These are phyloP conservation scores for Australoheros scitulus DNA, from an alignment of 2,113 vertebrate genomes.

Conservation along the genomic window DNA sequence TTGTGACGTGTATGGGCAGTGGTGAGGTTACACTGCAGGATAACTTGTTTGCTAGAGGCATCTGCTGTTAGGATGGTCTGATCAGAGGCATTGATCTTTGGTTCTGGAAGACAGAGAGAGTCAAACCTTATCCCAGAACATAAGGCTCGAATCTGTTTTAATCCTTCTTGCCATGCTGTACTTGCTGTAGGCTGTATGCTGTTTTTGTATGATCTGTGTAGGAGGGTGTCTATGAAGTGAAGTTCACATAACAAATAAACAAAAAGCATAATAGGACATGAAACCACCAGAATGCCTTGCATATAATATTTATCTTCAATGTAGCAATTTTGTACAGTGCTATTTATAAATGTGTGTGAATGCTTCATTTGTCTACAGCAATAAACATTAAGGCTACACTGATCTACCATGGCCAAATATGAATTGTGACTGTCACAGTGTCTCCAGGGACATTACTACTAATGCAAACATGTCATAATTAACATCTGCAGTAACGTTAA, in stretches of 20 bases:
- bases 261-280: constrained; percentile 45
- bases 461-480: neutral
- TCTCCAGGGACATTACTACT: neutral
- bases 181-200: constrained; percentile 56
- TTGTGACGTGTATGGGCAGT: constrained; percentile 83
- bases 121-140: constrained; percentile 66
- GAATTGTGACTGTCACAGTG: neutral
- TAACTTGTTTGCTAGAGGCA: constrained; percentile 66
- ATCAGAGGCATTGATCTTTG: constrained; percentile 90
- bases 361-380: neutral
- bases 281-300: constrained; percentile 7
- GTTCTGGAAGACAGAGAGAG: constrained; percentile 88
- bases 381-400: neutral
- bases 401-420: neutral
- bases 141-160: constrained; percentile 32
- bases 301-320: neutral
- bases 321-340: neutral
- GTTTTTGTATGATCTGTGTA: constrained; percentile 65
- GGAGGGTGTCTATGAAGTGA: constrained; percentile 57
- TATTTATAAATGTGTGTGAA: neutral
- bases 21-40: constrained; percentile 93
- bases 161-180: constrained; percentile 36
- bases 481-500: neutral
- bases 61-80: constrained; percentile 82
- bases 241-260: constrained; percentile 58